A percentile compares a stretch with the other conserved stretches of the same genome.
phyloP scores from a whole-genome alignment of 2,888 invertebrate genomes.

The Philonicus albiceps region DNA sequence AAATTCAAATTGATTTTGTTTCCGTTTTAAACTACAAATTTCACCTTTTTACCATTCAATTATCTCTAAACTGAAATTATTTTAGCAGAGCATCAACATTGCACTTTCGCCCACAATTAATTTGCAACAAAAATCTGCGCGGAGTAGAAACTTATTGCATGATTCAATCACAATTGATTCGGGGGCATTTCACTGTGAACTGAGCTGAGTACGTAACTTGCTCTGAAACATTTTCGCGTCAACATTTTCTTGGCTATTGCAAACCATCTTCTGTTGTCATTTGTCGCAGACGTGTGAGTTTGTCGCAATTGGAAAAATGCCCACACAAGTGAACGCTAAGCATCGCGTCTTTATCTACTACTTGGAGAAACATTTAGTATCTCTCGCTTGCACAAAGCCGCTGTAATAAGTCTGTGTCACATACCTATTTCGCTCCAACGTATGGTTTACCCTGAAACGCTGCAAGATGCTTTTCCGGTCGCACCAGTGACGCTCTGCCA shows the following conservation, averaged over 20 bases:
- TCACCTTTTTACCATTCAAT: too few species aligned
- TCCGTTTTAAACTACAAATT: too few species aligned
- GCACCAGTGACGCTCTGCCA: not conserved
- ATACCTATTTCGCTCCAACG: not conserved
- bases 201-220: not conserved
- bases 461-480: not conserved
- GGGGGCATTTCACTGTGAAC: not conserved
- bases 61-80: too few species aligned
- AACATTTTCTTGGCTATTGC: not conserved
- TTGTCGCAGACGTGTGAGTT: not conserved
- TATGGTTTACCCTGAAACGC: not conserved
- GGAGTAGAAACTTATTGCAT: not conserved
- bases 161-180: not conserved
- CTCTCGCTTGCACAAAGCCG: not conserved
- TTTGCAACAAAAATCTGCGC: not conserved
- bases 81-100: too few species aligned
- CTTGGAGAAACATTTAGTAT: not conserved
- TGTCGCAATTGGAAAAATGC: not conserved
- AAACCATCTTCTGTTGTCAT: not conserved
- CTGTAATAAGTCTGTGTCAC: not conserved
- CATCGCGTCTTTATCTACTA: not conserved
- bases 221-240: not conserved
- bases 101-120: too few species aligned
- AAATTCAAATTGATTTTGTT: too few species aligned
- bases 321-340: not conserved